These are phyloP conservation scores for Baronia brevicornis DNA, from an alignment of 2,888 invertebrate species.

Conservation along the genomic window DNA sequence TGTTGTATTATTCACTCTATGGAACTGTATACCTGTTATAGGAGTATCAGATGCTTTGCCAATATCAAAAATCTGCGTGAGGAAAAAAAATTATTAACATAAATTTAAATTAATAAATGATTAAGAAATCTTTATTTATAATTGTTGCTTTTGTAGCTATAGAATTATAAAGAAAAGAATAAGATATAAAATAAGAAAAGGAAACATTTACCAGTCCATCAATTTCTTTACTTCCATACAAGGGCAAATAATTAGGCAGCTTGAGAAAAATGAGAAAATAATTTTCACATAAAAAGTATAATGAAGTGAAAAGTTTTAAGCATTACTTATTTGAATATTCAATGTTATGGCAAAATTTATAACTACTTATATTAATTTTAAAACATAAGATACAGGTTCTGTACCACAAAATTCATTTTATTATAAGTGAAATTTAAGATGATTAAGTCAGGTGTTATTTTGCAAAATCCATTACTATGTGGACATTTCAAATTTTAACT, in stretches of 20 bases:
- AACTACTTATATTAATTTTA: too few species aligned
- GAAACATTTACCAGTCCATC: slow-evolving; percentile 80
- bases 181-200: slow-evolving; percentile 9
- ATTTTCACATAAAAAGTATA: slow-evolving; percentile 13
- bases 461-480: too few species aligned
- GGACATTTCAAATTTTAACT: too few species aligned
- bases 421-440: too few species aligned
- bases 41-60: slow-evolving; percentile 85
- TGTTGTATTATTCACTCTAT: slow-evolving; percentile 81
- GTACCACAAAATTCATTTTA: too few species aligned
- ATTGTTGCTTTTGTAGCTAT: neutral
- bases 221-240: slow-evolving; percentile 83
- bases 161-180: slow-evolving; percentile 11
- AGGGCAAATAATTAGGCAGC: slow-evolving; percentile 85
- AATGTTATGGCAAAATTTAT: too few species aligned
- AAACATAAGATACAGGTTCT: too few species aligned
- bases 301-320: slow-evolving; percentile 14
- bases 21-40: slow-evolving; percentile 92
- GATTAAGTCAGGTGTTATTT: too few species aligned
- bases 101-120: slow-evolving; percentile 11
- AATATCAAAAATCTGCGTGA: slow-evolving; percentile 89
- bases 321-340: too few species aligned
- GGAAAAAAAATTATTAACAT: slow-evolving; percentile 20
- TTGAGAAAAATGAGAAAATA: slow-evolving; percentile 49
- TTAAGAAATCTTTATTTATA: slow-evolving; percentile 1